phyloP scores from a whole-genome alignment of 2,888 invertebrate genomes.

The Eristalis pertinax region DNA sequence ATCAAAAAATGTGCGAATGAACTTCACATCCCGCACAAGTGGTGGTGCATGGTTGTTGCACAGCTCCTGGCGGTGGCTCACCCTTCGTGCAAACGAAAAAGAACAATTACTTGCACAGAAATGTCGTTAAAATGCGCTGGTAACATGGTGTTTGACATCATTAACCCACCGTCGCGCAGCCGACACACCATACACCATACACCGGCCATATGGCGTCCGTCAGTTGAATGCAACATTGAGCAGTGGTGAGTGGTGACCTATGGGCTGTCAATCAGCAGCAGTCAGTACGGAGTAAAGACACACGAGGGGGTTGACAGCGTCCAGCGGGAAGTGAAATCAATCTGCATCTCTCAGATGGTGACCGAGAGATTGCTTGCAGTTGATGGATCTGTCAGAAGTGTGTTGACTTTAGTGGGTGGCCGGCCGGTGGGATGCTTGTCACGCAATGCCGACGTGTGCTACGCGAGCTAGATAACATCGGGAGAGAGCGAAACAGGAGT shows the following conservation, averaged over 20 bases:
- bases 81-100: constrained; percentile 38
- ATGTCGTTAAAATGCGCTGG: constrained; percentile 44
- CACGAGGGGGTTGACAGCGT: constrained; percentile 1
- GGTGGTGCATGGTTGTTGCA: constrained; percentile 7
- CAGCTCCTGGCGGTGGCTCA: constrained; percentile 29
- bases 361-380: constrained; percentile 2
- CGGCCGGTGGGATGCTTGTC: too few relatives aligned
- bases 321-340: constrained; percentile 28
- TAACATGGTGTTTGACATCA: constrained; percentile 55
- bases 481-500: constrained; percentile 17
- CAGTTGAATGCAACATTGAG: constrained; percentile 20
- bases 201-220: constrained; percentile 52
- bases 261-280: constrained; percentile 54
- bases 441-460: constrained; percentile 29
- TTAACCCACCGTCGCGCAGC: constrained; percentile 47
- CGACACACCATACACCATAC: constrained; percentile 18
- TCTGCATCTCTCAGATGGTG: constrained; percentile 24
- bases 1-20: constrained; percentile 45
- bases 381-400: constrained; percentile 50
- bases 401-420: constrained; percentile 60
- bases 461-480: constrained; percentile 50
- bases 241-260: constrained; percentile 58
- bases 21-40: constrained; percentile 16
- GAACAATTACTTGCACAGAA: constrained; percentile 44
- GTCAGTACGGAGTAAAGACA: background rate